These are phyloP conservation scores for Tetranychus cinnabarinus DNA, from an alignment of 1,140 invertebrate species.

Conservation along the genomic window DNA sequence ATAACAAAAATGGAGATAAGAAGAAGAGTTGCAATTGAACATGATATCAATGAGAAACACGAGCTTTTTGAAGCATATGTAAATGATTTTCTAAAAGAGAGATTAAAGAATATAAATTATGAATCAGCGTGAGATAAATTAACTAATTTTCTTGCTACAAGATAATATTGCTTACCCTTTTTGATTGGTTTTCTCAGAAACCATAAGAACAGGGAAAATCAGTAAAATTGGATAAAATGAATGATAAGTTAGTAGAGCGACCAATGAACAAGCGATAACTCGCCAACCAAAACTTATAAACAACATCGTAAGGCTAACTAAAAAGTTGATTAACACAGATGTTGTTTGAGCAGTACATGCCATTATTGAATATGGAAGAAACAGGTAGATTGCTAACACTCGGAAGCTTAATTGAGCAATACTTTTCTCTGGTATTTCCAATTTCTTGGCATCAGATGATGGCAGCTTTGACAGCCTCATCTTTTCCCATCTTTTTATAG, in stretches of 20 bases:
- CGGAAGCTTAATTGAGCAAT: neutral
- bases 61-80: neutral
- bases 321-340: conserved; percentile 64
- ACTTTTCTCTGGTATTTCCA: neutral
- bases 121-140: conserved; percentile 3
- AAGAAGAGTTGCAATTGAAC: too few species aligned
- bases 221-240: conserved; percentile 63
- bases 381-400: conserved; percentile 36
- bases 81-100: neutral
- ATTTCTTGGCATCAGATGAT: neutral
- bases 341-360: conserved; percentile 77
- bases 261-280: conserved; percentile 31
- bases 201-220: conserved; percentile 46
- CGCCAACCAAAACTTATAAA: conserved; percentile 28
- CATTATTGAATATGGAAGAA: conserved; percentile 73
- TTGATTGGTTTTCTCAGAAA: conserved; percentile 20
- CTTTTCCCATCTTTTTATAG: neutral
- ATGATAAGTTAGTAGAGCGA: conserved; percentile 53
- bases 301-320: conserved; percentile 41
- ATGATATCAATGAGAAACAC: neutral
- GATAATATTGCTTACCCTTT: conserved; percentile 11
- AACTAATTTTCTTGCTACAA: neutral
- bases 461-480: neutral
- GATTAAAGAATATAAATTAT: conserved; percentile 4
- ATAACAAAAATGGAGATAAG: neutral